Evolutionary conservation across 2,797 vertebrate species (phyloP).

Genomic region (Lagorchestes hirsutus): DNA sequence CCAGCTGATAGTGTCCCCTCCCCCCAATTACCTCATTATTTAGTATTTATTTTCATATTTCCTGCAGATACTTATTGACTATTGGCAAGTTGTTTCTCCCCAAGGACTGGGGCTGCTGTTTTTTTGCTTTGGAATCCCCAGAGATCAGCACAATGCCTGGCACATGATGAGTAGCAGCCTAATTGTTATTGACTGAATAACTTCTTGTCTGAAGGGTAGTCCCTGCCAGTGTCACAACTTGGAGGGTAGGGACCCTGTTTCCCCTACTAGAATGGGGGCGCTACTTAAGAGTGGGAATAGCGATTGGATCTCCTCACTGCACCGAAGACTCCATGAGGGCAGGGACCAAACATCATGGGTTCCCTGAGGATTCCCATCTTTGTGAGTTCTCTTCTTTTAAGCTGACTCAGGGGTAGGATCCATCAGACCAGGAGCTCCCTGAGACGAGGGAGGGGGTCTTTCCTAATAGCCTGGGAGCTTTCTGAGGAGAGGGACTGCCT

Average conservation of each 20-base stretch:
- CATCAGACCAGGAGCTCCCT: background rate
- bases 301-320: background rate
- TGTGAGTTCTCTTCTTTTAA: background rate
- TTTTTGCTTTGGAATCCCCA: background rate
- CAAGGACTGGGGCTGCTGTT: background rate
- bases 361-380: background rate
- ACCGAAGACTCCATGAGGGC: background rate
- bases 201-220: background rate
- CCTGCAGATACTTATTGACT: background rate
- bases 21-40: background rate
- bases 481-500: background rate
- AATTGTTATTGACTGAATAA: background rate
- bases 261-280: background rate
- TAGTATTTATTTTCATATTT: background rate
- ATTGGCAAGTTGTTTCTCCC: background rate
- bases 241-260: background rate
- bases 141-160: background rate
- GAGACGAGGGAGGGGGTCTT: background rate
- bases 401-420: background rate
- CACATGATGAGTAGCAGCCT: background rate
- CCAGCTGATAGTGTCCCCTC: background rate
- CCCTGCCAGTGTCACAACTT: background rate
- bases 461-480: background rate
- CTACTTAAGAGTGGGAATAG: background rate
- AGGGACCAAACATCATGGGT: background rate